Evolutionary conservation across 2,797 vertebrate genomes (phyloP).

Genomic region (Xyrichtys novacula): DNA sequence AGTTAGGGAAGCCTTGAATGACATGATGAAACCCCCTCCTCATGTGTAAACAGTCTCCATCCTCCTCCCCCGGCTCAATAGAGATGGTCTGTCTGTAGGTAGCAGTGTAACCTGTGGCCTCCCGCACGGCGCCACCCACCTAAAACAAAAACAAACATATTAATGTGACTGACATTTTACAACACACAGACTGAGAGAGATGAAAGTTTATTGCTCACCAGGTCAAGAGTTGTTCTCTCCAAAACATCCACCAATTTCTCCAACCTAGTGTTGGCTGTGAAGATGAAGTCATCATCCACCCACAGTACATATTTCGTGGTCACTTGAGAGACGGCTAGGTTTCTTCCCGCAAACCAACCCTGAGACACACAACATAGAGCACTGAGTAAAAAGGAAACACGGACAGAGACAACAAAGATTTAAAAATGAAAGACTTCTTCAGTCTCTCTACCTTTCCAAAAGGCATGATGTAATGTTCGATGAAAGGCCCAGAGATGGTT

Average conservation of each 20-base stretch:
- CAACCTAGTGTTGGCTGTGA: constrained; percentile 90
- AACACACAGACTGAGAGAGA: not conserved
- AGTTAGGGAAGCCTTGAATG: constrained; percentile 91
- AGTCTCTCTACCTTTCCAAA: constrained; percentile 88
- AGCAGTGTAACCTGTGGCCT: constrained; percentile 90
- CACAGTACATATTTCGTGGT: constrained; percentile 95
- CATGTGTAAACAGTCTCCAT: constrained; percentile 90
- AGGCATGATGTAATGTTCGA: constrained; percentile 96
- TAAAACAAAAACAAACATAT: constrained; percentile 54
- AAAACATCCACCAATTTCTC: constrained; percentile 94
- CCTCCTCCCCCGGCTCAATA: constrained; percentile 86
- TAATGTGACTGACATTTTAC: constrained; percentile 1
- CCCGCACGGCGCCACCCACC: constrained; percentile 94
- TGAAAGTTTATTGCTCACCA: constrained; percentile 81
- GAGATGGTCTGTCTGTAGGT: constrained; percentile 92
- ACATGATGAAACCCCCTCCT: constrained; percentile 89
- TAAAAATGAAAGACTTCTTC: not conserved
- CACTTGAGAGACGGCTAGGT: constrained; percentile 94
- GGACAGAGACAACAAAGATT: not conserved
- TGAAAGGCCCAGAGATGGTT: constrained; percentile 85
- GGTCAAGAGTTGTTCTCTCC: constrained; percentile 91
- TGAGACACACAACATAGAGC: constrained; percentile 50
- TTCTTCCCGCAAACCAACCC: constrained; percentile 97
- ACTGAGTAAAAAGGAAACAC: constrained; percentile 3
- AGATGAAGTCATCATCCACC: constrained; percentile 97